Base-by-base conservation (phyloP, 2,888 invertebrate genomes). In the Seladonia tumulorum region DNA sequence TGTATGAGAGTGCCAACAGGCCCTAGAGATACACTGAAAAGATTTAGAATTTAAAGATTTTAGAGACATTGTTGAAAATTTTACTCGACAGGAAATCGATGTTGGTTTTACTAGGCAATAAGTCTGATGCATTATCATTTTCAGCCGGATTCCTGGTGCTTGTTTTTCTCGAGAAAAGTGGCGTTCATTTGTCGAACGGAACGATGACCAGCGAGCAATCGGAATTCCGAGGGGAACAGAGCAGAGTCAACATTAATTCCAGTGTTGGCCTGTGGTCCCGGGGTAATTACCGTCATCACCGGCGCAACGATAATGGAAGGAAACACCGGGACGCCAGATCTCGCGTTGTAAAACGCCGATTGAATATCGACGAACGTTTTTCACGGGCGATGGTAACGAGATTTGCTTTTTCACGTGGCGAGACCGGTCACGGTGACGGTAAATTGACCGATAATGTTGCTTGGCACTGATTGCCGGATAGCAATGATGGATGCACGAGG, bases 401-500 rank as follows among this genome's bases (percentile, higher is more conserved):
- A 85, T 83, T 89, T 77, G 85, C 45, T 89, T 89, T 81, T 82
- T 87, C 79, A 60, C 80, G 74, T 76, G 53, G 47, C 49, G 63
- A 83, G 85, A 83, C 83, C 79, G 85, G 87, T 84, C 82, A 89
- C 85, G 88, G 83, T 76, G 90, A 88, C 90, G 83, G 88, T 92
- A 87, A 93, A 92, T 92, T 90, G 92, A 90, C 90, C 92, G 92
- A 93, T 93, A 93, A 92, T 90, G 88, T 88, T 87, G 87, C 88
- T 83, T 88, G 91, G 88, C 91, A 92, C 92, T 92, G 93, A 93
- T 93, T 91, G 89, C 89, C 86, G 92, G 93, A 93, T 91, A 91
- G 90, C 88, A 91, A 91, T 93, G 93, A 93, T 92, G 92, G 91
- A 93, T 93, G 92, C 87, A 80, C 80, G 82, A 87, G 82, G 90